phyloP scores from a whole-genome alignment of 2,888 invertebrate species.

The Drosophila infuscata region DNA sequence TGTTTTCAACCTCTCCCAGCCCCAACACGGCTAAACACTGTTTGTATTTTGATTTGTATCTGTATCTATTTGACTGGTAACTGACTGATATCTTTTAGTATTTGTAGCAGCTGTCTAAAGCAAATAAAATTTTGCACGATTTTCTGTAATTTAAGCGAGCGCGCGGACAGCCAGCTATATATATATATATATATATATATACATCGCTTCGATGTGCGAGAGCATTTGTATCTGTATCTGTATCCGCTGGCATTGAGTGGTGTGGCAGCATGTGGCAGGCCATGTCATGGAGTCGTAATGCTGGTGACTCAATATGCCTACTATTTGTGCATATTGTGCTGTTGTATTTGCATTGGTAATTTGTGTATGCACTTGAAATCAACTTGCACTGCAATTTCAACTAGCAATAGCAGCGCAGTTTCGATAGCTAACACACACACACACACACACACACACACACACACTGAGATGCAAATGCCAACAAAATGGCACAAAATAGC shows the following conservation, averaged over 20 bases:
- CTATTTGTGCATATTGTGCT: slow-evolving; percentile 49
- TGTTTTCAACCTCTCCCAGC: slow-evolving; percentile 62
- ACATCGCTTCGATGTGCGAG: slow-evolving; percentile 9
- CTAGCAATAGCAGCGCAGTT: slow-evolving; percentile 51
- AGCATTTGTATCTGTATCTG: slow-evolving; percentile 46
- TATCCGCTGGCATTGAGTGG: slow-evolving; percentile 70
- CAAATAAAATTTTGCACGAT: slow-evolving; percentile 77
- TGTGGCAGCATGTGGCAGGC: slow-evolving; percentile 48
- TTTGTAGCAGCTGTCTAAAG: slow-evolving; percentile 63
- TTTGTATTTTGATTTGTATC: slow-evolving; percentile 49
- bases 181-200: slow-evolving; percentile 18
- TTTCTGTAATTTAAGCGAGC: slow-evolving; percentile 61
- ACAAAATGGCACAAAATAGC: slow-evolving; percentile 21
- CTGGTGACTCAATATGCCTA: slow-evolving; percentile 75
- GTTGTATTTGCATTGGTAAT: slow-evolving; percentile 77
- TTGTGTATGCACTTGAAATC: slow-evolving; percentile 80
- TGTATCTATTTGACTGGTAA: slow-evolving; percentile 40
- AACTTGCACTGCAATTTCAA: slow-evolving; percentile 56
- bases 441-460: neutral
- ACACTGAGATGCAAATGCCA: slow-evolving; percentile 8
- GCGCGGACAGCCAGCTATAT: slow-evolving; percentile 8
- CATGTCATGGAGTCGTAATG: slow-evolving; percentile 45
- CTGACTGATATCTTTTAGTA: slow-evolving; percentile 58
- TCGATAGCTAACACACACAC: slow-evolving; percentile 29
- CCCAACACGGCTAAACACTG: slow-evolving; percentile 65